These are phyloP conservation scores for Silurus glanis DNA, from an alignment of 2,113 vertebrate genomes.

Conservation along the genomic window DNA sequence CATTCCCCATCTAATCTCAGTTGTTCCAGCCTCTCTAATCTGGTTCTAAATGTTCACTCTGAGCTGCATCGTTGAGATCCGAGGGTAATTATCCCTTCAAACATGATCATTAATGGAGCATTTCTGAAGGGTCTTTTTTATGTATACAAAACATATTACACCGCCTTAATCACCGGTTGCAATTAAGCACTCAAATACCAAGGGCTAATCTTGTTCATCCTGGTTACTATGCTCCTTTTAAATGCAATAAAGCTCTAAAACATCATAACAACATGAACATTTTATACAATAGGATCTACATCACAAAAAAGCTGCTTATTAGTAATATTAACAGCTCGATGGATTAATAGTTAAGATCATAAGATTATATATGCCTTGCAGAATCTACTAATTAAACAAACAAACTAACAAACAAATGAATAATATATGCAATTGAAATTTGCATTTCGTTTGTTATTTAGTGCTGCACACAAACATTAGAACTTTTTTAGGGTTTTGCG, in stretches of 20 bases:
- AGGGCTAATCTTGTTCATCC: background rate
- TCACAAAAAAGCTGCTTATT: background rate
- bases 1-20: background rate
- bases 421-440: no score
- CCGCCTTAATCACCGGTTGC: background rate
- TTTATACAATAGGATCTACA: background rate
- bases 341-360: no score
- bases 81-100: conserved; percentile 1
- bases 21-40: conserved; percentile 5
- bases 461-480: no score
- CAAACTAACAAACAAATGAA: no score
- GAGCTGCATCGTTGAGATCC: background rate
- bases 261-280: background rate
- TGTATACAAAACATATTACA: background rate
- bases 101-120: background rate
- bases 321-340: background rate
- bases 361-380: no score
- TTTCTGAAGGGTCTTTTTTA: background rate
- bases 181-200: background rate
- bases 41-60: conserved; percentile 24
- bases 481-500: no score
- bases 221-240: background rate
- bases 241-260: background rate
- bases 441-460: no score
- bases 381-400: no score